A percentile compares a stretch with the other conserved stretches of the same genome.
These are phyloP conservation scores for Nowickia ferox DNA, from an alignment of 2,888 invertebrate genomes.

Conservation along the genomic window DNA sequence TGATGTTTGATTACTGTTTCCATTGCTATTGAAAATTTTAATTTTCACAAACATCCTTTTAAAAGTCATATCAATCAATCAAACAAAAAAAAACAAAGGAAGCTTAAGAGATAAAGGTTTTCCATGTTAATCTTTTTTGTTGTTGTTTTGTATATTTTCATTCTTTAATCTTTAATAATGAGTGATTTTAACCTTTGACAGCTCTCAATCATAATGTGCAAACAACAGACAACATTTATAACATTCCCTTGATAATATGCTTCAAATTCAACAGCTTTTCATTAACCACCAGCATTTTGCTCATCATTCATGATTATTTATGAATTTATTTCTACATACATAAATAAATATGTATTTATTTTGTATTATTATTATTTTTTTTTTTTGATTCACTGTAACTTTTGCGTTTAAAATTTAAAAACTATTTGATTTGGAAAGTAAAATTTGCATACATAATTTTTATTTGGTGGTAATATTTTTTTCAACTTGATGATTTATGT, in stretches of 20 bases:
- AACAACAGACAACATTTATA: not conserved
- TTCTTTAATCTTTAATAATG: slow-evolving; percentile 73
- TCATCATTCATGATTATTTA: slow-evolving; percentile 18
- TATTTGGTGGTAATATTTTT: not conserved
- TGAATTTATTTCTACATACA: not conserved
- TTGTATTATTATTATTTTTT: too few species aligned
- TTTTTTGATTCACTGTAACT: slow-evolving; percentile 46
- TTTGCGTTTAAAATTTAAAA: not conserved
- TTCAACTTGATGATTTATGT: not conserved
- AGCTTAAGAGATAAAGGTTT: not conserved
- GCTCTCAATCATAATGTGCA: slow-evolving; percentile 77
- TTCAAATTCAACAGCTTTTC: slow-evolving; percentile 14
- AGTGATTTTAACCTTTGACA: slow-evolving; percentile 80
- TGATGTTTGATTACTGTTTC: not conserved
- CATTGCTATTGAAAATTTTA: not conserved
- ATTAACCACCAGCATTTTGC: slow-evolving; percentile 2
- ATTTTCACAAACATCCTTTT: slow-evolving; percentile 16
- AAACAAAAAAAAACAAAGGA: not conserved
- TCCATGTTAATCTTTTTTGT: slow-evolving; percentile 20
- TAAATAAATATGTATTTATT: not conserved
- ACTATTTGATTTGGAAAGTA: not conserved
- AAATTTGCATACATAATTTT: slow-evolving; percentile 42
- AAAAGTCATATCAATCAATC: slow-evolving; percentile 25
- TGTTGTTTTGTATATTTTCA: slow-evolving; percentile 12
- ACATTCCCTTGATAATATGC: slow-evolving; percentile 11